Conservation (phyloP, 2,797 vertebrate genomes). For the Picus viridis region DNA sequence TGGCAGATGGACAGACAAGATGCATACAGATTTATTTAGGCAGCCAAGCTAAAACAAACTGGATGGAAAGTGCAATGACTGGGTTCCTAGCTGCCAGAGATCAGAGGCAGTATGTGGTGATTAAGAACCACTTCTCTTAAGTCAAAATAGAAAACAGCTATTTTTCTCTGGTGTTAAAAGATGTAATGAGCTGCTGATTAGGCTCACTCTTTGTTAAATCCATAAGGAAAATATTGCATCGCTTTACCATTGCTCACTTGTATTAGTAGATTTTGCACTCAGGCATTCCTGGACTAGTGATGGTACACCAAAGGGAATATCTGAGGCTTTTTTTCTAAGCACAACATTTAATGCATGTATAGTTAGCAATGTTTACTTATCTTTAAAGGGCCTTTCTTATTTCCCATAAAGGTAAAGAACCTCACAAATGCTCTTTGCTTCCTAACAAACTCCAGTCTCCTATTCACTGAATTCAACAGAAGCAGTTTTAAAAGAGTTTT, state of each 20-base stretch:
- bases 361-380: not conserved
- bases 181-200: conserved; percentile 54
- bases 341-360: not conserved
- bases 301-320: not conserved
- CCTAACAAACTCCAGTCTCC: not conserved
- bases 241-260: not conserved
- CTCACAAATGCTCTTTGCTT: not conserved
- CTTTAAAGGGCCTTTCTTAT: not conserved
- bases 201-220: conserved; percentile 60
- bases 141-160: conserved; percentile 31
- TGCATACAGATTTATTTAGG: not conserved
- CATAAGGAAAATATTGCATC: conserved; percentile 37
- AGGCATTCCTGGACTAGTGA: not conserved
- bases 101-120: not conserved
- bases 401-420: not conserved
- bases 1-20: not conserved
- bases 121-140: not conserved
- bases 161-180: conserved; percentile 36
- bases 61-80: not conserved
- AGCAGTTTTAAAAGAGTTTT: not conserved
- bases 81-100: conserved; percentile 18
- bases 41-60: conserved; percentile 1
- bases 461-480: not conserved
- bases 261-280: not conserved
- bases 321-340: not conserved